Evolutionary conservation across 2,888 invertebrate genomes (phyloP).

Genomic region (Phalera bucephala): DNA sequence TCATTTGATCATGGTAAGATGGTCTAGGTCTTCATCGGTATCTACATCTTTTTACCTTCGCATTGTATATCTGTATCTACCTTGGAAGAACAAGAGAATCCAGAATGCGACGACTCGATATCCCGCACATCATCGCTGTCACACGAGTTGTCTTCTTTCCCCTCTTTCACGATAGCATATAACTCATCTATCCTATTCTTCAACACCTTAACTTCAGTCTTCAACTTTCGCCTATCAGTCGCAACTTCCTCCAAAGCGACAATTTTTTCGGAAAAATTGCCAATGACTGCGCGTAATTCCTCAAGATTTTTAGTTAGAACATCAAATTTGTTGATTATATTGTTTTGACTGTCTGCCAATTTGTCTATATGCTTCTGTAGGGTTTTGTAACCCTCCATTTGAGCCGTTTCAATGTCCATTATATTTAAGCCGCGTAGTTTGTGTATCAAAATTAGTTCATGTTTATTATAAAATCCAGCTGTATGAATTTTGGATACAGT

Average conservation of each 20-base stretch:
- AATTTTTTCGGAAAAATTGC: constrained; percentile 55
- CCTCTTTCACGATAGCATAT: constrained; percentile 62
- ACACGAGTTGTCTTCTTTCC: constrained; percentile 58
- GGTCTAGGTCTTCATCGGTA: too few species aligned
- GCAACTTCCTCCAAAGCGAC: constrained; percentile 48
- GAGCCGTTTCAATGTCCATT: not conserved
- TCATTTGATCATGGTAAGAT: too few species aligned
- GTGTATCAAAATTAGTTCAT: constrained; percentile 22
- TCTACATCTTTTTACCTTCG: too few species aligned
- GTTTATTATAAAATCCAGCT: constrained; percentile 9
- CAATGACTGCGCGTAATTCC: constrained; percentile 45
- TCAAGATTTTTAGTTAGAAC: constrained; percentile 54
- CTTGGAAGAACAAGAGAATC: constrained; percentile 68
- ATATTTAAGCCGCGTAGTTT: constrained; percentile 22
- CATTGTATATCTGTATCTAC: constrained; percentile 43
- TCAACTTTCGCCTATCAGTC: constrained; percentile 48
- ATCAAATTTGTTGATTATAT: constrained; percentile 57
- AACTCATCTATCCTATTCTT: constrained; percentile 64
- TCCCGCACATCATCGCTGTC: constrained; percentile 54
- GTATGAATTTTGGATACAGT: constrained; percentile 3
- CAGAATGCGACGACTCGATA: constrained; percentile 67
- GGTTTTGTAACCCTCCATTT: constrained; percentile 37
- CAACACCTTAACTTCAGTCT: constrained; percentile 49
- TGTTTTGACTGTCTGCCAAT: constrained; percentile 48
- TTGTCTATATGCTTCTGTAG: constrained; percentile 56